Conservation (phyloP, 2,797 vertebrate genomes). For the Pogonophryne albipinna region DNA sequence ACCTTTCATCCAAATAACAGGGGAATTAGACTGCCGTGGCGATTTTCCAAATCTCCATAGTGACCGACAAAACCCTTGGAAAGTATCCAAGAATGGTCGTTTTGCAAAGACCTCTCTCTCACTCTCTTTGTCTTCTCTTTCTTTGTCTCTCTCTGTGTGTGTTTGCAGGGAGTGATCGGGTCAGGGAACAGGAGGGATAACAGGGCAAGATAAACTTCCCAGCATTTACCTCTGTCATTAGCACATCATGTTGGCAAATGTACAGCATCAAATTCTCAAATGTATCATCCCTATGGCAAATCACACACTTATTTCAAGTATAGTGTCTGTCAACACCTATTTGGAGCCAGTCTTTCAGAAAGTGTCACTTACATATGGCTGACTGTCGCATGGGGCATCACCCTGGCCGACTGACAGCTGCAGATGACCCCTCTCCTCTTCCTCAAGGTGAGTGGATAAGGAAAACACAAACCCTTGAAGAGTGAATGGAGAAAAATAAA, state of each 20-base stretch:
- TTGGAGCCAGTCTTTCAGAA: constrained; percentile 50
- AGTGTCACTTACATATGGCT: constrained; percentile 71
- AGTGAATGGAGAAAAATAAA: not conserved
- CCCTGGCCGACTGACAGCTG: constrained; percentile 59
- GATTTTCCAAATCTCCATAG: constrained; percentile 79
- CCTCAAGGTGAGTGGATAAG: constrained; percentile 16
- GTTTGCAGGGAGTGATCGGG: constrained; percentile 33
- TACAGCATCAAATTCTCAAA: constrained; percentile 12
- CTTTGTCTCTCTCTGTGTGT: constrained; percentile 51
- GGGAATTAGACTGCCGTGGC: constrained; percentile 68
- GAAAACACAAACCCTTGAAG: constrained; percentile 8
- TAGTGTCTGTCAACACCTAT: constrained; percentile 29
- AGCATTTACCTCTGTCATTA: constrained; percentile 1
- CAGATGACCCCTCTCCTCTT: constrained; percentile 61
- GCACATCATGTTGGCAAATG: not conserved
- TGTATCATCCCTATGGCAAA: not conserved
- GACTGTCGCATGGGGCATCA: constrained; percentile 44
- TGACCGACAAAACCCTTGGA: constrained; percentile 77
- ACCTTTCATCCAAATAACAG: constrained; percentile 64
- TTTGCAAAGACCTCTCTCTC: constrained; percentile 60
- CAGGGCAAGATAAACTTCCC: constrained; percentile 19
- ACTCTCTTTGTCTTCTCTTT: constrained; percentile 61
- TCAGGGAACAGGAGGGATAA: constrained; percentile 43
- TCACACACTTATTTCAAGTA: constrained; percentile 47
- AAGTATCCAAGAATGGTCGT: constrained; percentile 71